Base-by-base conservation (phyloP, 2,888 invertebrate genomes). In the Drosophila formosana region DNA sequence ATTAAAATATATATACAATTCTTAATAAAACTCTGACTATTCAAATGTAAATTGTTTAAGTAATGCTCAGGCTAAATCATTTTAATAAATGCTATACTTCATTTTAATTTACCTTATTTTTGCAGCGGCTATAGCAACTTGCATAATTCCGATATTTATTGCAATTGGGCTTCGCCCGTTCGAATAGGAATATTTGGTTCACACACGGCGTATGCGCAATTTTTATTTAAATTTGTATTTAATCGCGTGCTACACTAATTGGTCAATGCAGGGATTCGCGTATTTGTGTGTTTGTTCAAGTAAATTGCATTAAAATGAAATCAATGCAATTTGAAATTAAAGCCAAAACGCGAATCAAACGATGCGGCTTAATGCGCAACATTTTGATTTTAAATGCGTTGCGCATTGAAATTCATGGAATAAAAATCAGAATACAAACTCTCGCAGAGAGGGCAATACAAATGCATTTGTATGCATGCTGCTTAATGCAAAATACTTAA, bases 401-500 rank as follows among this genome's bases (percentile, higher is more conserved):
- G 69, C 82, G 75, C 78, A 76, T 80, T 74, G 82, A 68, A 73
- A 78, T 82, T 72, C 80, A 72, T 85, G 82, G 69, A 78, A 84
- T 81, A 82, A 81, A 79, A 82, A 83, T 85, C 82, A 85, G 67
- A 76, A 72, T 53, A 76, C 68, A 72, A 30, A 58, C 43, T 39
- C 52, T 57, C 37, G 53, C 65, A 2, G 18, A 18, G 18, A 18
- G 18, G 18, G 18, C 18, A 18, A 66, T 46, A 52, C n/a, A 9
- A 32, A 37, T 4, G 41, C 8, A 53, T 62, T 68, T 72, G 75
- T 62, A 71, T 72, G 75, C 57, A 55, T 65, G 68, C 72, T 70
- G 78, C 72, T 85, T 85, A 83, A 82, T 86, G 86, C 86, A 82
- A 89, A 89, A 89, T 89, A 89, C 90, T 89, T 89, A 89, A 89